These are phyloP conservation scores for Nicator chloris DNA, from an alignment of 2,113 vertebrate genomes.

Conservation along the genomic window DNA sequence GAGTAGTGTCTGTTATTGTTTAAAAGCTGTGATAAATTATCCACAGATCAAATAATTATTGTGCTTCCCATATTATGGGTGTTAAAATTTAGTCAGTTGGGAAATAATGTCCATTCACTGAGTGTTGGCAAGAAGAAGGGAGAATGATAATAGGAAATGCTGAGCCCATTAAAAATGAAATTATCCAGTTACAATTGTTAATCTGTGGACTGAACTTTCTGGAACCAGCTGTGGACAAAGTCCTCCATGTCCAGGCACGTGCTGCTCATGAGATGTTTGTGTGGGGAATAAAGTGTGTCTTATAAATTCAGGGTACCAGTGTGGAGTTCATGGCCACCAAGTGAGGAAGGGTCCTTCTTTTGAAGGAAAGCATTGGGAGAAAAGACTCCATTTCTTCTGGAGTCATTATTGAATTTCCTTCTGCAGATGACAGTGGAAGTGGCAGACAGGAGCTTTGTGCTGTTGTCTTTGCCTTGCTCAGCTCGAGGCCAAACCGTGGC, in stretches of 20 bases:
- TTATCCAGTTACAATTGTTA: background rate
- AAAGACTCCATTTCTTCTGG: background rate
- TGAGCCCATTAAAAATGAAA: background rate
- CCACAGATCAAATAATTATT: background rate
- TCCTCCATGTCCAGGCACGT: rapidly evolving
- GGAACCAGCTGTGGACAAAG: background rate
- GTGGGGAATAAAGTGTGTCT: background rate
- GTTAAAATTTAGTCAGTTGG: background rate
- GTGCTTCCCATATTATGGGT: background rate
- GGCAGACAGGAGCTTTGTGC: background rate
- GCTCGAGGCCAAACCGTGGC: rapidly evolving
- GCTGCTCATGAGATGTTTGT: background rate
- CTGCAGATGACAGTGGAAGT: background rate
- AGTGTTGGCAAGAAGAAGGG: background rate
- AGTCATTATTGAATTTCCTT: background rate
- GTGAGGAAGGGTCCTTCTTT: background rate
- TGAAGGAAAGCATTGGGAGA: background rate
- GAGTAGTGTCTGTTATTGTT: background rate
- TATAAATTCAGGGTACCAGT: background rate
- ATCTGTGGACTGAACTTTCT: background rate
- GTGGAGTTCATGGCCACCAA: background rate
- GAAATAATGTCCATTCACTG: background rate
- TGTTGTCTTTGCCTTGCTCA: background rate
- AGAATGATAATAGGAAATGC: background rate
- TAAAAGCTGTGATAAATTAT: background rate